A percentile compares a stretch with the other conserved stretches of the same genome.
Evolutionary conservation across 2,797 vertebrate species (phyloP).

Genomic region (Anguilla megastoma): DNA sequence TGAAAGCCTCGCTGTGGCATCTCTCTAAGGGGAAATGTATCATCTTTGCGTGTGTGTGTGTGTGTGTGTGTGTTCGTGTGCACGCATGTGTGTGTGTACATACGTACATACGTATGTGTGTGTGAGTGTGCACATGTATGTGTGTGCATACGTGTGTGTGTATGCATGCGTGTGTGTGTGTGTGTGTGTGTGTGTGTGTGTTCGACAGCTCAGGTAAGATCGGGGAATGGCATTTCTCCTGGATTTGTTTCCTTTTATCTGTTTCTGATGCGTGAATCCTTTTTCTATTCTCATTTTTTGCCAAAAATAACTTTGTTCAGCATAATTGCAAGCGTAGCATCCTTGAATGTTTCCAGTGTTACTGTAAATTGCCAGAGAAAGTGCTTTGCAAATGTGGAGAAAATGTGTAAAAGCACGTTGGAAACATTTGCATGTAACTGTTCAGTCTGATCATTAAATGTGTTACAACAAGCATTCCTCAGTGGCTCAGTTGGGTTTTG

Average conservation of each 20-base stretch:
- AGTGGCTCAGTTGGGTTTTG: neutral
- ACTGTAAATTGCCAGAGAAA: neutral
- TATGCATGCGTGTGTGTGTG: neutral
- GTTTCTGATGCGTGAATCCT: neutral
- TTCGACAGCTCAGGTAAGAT: neutral
- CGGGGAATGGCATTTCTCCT: conserved; percentile 5
- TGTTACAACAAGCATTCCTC: neutral
- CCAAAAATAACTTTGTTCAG: neutral
- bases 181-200: neutral
- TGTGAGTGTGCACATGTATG: neutral
- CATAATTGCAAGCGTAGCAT: neutral
- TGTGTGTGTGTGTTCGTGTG: neutral
- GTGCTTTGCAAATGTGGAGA: neutral
- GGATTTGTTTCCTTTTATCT: neutral
- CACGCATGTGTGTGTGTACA: neutral
- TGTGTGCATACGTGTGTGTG: neutral
- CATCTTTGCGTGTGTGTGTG: neutral
- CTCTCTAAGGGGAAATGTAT: conserved; percentile 25
- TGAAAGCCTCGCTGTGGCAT: neutral
- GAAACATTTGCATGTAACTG: neutral
- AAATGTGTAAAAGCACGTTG: neutral
- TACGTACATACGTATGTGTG: neutral
- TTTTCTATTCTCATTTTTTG: neutral
- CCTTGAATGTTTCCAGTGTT: neutral
- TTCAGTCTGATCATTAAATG: neutral